These are phyloP conservation scores for Papilio machaon DNA, from an alignment of 1,140 invertebrate species.

Conservation along the genomic window DNA sequence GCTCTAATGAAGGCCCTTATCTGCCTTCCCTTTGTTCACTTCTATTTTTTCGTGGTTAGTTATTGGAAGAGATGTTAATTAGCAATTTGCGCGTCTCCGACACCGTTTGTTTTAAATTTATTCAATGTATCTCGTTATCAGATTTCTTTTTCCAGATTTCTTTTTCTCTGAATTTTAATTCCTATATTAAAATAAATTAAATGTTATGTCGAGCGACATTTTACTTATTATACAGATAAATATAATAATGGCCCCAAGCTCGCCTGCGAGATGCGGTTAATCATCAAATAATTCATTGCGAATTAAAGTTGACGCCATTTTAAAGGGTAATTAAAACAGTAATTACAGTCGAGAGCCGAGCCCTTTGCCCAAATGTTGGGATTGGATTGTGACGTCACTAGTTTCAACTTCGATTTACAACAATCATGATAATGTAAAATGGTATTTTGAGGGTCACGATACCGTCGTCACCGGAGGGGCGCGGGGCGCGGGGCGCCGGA, in stretches of 20 bases:
- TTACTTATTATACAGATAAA: neutral
- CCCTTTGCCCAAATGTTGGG: too few species aligned
- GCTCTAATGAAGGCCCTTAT: slow-evolving; percentile 8
- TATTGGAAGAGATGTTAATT: slow-evolving; percentile 1
- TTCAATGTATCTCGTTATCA: neutral
- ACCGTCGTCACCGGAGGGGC: neutral
- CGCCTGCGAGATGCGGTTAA: neutral
- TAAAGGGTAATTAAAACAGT: too few species aligned
- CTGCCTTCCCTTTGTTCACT: neutral
- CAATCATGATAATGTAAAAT: too few species aligned
- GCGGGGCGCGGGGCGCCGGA: neutral
- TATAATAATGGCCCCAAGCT: neutral
- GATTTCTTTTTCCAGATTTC: neutral
- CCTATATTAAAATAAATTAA: neutral
- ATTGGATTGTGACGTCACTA: too few species aligned
- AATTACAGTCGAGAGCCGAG: too few species aligned
- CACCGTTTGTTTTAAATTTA: neutral
- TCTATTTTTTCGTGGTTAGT: neutral
- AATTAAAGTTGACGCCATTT: neutral
- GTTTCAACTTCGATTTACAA: too few species aligned
- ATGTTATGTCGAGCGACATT: neutral
- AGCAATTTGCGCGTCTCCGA: neutral
- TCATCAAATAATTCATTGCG: neutral
- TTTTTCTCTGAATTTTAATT: neutral
- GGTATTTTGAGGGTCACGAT: too few species aligned